phyloP scores from a whole-genome alignment of 2,888 invertebrate genomes.

The Tolmerus cingulatus region DNA sequence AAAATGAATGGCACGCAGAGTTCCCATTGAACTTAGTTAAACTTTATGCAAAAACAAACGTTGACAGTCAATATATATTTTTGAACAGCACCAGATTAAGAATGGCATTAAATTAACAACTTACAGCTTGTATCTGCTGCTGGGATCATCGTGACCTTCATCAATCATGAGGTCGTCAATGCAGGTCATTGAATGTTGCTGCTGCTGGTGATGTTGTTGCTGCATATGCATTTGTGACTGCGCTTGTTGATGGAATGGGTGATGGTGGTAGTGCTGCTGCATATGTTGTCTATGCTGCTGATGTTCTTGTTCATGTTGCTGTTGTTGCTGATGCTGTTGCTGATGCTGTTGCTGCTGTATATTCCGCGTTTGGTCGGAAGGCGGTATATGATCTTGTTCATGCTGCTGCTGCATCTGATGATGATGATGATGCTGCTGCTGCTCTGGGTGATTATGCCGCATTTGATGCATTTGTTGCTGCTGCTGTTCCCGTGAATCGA shows the following conservation, averaged over 20 bases:
- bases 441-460: conserved; percentile 45
- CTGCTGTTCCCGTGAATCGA: background rate
- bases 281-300: conserved; percentile 54
- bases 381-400: conserved; percentile 51
- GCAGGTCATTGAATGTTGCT: conserved; percentile 49
- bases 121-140: conserved; percentile 59
- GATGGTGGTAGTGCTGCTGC: conserved; percentile 53
- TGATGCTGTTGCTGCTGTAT: background rate
- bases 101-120: conserved; percentile 49
- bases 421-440: conserved; percentile 35
- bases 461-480: conserved; percentile 49
- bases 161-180: conserved; percentile 59
- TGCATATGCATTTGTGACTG: conserved; percentile 47
- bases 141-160: conserved; percentile 58
- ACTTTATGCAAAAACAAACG: too few relatives aligned
- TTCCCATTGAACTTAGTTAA: too few relatives aligned
- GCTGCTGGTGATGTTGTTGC: conserved; percentile 54
- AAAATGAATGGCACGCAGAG: too few relatives aligned
- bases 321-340: conserved; percentile 36
- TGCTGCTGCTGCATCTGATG: conserved; percentile 24
- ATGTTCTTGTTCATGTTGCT: conserved; percentile 50
- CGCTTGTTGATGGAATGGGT: conserved; percentile 52
- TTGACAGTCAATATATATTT: too few relatives aligned
- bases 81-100: too few relatives aligned
- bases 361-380: conserved; percentile 52